phyloP scores from a whole-genome alignment of 1,140 invertebrate genomes.

The silkworm (Bombyx mori) region ASM3026992v2 NC_085133.1:6882001-6882500 shows the following conservation, averaged over 20 bases:
- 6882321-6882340: constrained; percentile 54
- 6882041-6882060: too few relatives aligned
- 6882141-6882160: too few relatives aligned
- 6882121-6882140: too few relatives aligned
- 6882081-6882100: too few relatives aligned
- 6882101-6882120: too few relatives aligned
- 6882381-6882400: constrained; percentile 65
- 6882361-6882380: constrained; percentile 67
- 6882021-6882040: too few relatives aligned
- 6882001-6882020: too few relatives aligned
- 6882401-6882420: constrained; percentile 62
- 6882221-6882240: not conserved
- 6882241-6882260: constrained; percentile 25
- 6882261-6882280: constrained; percentile 58
- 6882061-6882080: too few relatives aligned
- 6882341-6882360: constrained; percentile 61
- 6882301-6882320: constrained; percentile 52
- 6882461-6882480: constrained; percentile 19
- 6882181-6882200: too few relatives aligned
- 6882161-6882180: too few relatives aligned
- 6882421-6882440: constrained; percentile 62
- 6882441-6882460: constrained; percentile 9
- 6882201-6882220: too few relatives aligned
- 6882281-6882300: constrained; percentile 65
- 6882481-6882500: constrained; percentile 6